These are phyloP conservation scores for Drosophila lacertosa DNA, from an alignment of 1,140 invertebrate genomes.

Conservation along the genomic window DNA sequence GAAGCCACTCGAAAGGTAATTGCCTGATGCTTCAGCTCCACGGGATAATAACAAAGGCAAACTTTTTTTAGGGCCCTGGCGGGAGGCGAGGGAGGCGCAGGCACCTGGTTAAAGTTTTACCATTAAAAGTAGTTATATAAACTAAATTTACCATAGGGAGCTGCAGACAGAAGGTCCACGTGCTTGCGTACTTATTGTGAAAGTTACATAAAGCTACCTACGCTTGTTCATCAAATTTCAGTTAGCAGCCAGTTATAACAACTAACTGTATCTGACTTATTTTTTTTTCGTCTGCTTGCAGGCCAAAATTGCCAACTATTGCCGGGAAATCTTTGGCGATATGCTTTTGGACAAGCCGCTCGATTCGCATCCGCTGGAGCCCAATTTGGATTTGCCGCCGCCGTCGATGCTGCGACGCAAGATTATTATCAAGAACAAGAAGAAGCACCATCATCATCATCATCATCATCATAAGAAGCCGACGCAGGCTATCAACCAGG, in stretches of 20 bases:
- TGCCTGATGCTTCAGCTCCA: constrained; percentile 71
- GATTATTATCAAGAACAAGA: constrained; percentile 99
- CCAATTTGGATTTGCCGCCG: constrained; percentile 93
- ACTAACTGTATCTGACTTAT: constrained; percentile 14
- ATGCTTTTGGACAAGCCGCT: constrained; percentile 96
- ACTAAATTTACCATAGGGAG: constrained; percentile 94
- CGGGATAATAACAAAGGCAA: constrained; percentile 76
- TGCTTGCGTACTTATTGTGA: constrained; percentile 13
- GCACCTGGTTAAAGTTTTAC: constrained; percentile 65
- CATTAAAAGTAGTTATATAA: constrained; percentile 85
- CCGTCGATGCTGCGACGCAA: constrained; percentile 93
- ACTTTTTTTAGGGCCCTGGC: constrained; percentile 51
- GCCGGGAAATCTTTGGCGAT: constrained; percentile 97
- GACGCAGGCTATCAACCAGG: constrained; percentile 28
- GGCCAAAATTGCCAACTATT: constrained; percentile 99
- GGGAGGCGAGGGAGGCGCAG: not conserved
- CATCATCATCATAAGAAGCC: constrained; percentile 86
- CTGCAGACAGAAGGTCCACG: constrained; percentile 27
- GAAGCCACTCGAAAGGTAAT: constrained; percentile 77
- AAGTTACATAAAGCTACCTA: constrained; percentile 48
- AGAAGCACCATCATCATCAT: constrained; percentile 95
- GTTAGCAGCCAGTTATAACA: constrained; percentile 53
- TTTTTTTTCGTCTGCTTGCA: constrained; percentile 73
- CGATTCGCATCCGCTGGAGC: constrained; percentile 92
- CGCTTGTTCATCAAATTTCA: constrained; percentile 53